Percentiles rank a stretch among this genome's conserved stretches.
Evolutionary conservation across 2,113 vertebrate genomes (phyloP).

Genomic region (Lepisosteus osseus): DNA sequence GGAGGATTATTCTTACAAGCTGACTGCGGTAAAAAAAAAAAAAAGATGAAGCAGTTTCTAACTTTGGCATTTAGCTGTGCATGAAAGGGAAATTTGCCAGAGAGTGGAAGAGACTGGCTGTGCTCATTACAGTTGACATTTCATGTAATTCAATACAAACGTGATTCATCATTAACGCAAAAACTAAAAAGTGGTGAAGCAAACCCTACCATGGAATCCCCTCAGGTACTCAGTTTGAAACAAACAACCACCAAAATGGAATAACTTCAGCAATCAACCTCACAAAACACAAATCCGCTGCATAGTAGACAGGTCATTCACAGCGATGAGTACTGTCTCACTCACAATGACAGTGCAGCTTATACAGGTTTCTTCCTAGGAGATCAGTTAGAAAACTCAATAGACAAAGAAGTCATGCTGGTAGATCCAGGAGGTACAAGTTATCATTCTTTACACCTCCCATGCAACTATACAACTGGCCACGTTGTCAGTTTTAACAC

Average conservation of each 20-base stretch:
- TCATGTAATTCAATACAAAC: slow-evolving; percentile 26
- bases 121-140: slow-evolving; percentile 11
- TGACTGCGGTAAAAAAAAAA: slow-evolving; percentile 4
- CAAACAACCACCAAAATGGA: not conserved
- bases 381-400: no score
- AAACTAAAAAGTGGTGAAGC: slow-evolving; percentile 15
- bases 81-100: slow-evolving; percentile 22
- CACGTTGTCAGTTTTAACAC: no score
- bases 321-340: no score
- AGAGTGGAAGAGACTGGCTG: slow-evolving; percentile 4
- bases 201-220: slow-evolving; percentile 7
- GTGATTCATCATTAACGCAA: slow-evolving; percentile 35
- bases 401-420: no score
- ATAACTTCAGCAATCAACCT: not conserved
- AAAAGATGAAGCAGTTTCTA: slow-evolving; percentile 20
- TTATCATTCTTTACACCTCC: no score
- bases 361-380: no score
- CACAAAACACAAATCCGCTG: not conserved
- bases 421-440: no score
- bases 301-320: not conserved
- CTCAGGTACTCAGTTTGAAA: not conserved
- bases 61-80: not conserved
- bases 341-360: no score
- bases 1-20: slow-evolving; percentile 19
- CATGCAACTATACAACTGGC: no score